A percentile compares a stretch with the other conserved stretches of the same genome.
phyloP scores from a whole-genome alignment of 1,140 invertebrate species.

The Drosophila yakuba region DNA sequence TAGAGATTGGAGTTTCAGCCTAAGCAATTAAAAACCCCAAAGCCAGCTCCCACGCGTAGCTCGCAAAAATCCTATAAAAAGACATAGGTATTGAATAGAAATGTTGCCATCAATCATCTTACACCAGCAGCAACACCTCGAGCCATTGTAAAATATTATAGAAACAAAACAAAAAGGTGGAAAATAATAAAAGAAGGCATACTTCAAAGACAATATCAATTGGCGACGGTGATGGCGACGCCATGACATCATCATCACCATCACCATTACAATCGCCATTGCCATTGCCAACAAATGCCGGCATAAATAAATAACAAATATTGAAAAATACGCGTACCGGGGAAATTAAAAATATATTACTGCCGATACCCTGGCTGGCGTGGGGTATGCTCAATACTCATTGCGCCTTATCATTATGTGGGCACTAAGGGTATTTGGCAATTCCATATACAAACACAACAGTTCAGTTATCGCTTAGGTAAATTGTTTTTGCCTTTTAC shows the following conservation, averaged over 20 bases:
- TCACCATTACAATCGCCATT: slow-evolving; percentile 53
- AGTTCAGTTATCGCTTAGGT: slow-evolving; percentile 1
- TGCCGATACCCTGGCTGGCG: slow-evolving; percentile 4
- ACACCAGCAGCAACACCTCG: slow-evolving; percentile 20
- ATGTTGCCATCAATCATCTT: slow-evolving; percentile 52
- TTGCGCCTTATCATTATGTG: too few species aligned
- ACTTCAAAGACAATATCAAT: slow-evolving; percentile 20
- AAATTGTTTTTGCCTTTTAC: slow-evolving; percentile 21
- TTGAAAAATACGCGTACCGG: slow-evolving; percentile 57
- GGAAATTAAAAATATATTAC: slow-evolving; percentile 67
- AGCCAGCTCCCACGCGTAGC: slow-evolving; percentile 1
- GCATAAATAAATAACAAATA: slow-evolving; percentile 61
- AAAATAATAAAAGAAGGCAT: slow-evolving; percentile 13
- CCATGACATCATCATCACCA: slow-evolving; percentile 72
- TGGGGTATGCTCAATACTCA: background rate
- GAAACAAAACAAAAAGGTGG: background rate
- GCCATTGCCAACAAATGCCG: slow-evolving; percentile 21
- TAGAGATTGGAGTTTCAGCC: background rate
- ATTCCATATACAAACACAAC: background rate
- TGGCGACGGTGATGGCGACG: slow-evolving; percentile 16
- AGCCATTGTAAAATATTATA: slow-evolving; percentile 26
- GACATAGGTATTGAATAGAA: background rate
- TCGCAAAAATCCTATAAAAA: slow-evolving; percentile 4
- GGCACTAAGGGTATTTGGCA: background rate
- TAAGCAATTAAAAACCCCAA: background rate